Base-by-base conservation (phyloP, 2,797 vertebrate species). In the Atherinosoma microstoma region DNA sequence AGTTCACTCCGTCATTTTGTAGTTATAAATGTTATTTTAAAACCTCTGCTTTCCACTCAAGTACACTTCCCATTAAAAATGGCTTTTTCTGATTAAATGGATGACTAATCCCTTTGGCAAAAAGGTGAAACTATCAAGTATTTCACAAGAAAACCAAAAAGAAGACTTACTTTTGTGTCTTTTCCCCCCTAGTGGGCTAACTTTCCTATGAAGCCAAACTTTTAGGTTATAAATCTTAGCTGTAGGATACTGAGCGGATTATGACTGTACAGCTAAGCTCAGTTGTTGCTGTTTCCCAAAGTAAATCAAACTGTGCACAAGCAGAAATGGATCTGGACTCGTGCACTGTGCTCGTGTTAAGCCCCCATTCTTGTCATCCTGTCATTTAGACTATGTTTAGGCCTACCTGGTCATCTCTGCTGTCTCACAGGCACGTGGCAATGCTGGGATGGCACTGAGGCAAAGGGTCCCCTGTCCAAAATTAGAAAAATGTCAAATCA, bases 361-460 rank as follows among this genome's bases (percentile, higher is more conserved):
- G 58, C 59, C 27, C n/a, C 11, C 35, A 24, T 45, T 68, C 35
- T 70, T 24, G 3, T 74, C 72, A 47, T 68, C 42, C 29, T 58
- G 68, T 79, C 72, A 58, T 56, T 70, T 60, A 27, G 64, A 75
- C 79, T 79, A 79, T 72, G 78, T 81, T 84, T 70, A 70, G 74
- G 56, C 51, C 67, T 78, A 73, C 69, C 73, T 79, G 73, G 29
- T 59, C 42, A 58, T 49, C 34, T 68, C 12, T 29, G 54, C 54
- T 30, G 54, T 56, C 54, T 30, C 54, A 30, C 54, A 30, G 54
- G 54, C 54, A 56, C 29, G 54, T 56, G 54, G 54, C 54, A 13
- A 24, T 22, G 47, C 47, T 51, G 12, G 51, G 51, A 2, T 32
- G 13, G 27, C 53, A 29, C 27, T 13, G 27, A 13, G 24, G 24